Base-by-base conservation (phyloP, 2,113 vertebrate species). In the Poeciliopsis prolifica region DNA sequence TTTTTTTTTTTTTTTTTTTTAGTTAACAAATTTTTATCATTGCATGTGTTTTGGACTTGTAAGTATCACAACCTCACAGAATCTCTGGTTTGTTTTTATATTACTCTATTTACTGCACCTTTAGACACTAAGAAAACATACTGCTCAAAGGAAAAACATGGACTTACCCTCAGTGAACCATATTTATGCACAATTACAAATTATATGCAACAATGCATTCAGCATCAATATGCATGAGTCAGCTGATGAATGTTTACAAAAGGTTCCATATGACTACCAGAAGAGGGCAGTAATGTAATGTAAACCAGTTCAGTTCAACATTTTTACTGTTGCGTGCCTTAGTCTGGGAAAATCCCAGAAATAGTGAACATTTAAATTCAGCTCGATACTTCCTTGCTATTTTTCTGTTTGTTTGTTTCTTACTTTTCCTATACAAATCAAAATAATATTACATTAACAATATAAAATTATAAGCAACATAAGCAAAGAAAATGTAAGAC, bases 241-340 rank as follows among this genome's bases (percentile, higher is more conserved):
- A 26, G 15, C 61, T 12, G 5, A 35, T 12, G 19, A 35, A 54
- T 26, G 33, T 77, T 65, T 30, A n/a, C 19, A 31, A 28, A 8
- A 37, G 12, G 17, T 65, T 58, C 1, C 68, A 17, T 61, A n/a
- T 15, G 61, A 14, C 1, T 7, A 68, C 82, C 90, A 87, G 80
- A 70, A 35, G 87, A 31, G 87, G 90, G 88, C 75, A 72, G 44
- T 81, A 87, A 79, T 84, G 61, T 68, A 81, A 71, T 62, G 77
- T 24, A 60, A 51, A 63, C 67, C 3, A 29, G 5, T 12, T 13
- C 28, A 30, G 31, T 0, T 64, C 8, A 42, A 8, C 11, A 14
- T 35, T 31, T 60, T 13, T 10, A 72, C 13, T 5, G 10, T 68
- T 72, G 60, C 0, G 42, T 44, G 3, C 22, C 33, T 1, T 15